Base-by-base conservation (phyloP, 1,140 invertebrate species). In the Dermatophagoides farinae region DNA sequence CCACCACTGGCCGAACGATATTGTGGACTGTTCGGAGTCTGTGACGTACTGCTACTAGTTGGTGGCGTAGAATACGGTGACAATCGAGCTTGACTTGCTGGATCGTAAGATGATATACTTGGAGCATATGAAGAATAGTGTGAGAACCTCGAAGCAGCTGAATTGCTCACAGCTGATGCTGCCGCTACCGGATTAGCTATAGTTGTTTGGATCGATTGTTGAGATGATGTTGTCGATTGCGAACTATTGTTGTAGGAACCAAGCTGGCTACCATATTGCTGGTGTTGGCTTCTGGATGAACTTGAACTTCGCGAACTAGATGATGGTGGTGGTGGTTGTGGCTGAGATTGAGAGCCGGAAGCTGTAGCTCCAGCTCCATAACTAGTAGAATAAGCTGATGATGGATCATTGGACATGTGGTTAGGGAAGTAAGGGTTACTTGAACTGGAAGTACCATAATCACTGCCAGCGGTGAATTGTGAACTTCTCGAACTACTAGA, bases 11-110 rank as follows among this genome's bases (percentile, higher is more conserved):
- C 5, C 14, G 53, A 55, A 52, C 84, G 75, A 69, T 86, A 87
- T 66, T 86, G 84, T 10, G 84, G 83, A 73, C 83, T 85, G 38
- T 63, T 63, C 9, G 62, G 62, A 14, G 53, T 55, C 23, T 55
- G 53, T 14, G 53, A 44, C 10, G 14, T 23, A 23, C 14, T 55
- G 5, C 44, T 11, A 18, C 12, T 37, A 12, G 37, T 25, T 40
- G 46, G 39, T 40, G 46, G 39, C 14, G 40, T 22, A 14, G 44
- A 43, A 40, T 63, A 63, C 6, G 62, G 62, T 40, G 62, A 63
- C 23, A 63, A 41, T 40, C 62, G 39, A 39, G 59, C 47, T 47
- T 62, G 61, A 12, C 38, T 60, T 31, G 57, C 40, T 22, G 51
- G 39, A 16, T 63, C 62, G 37, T n/a, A 22, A 44, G 40, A 50